These are phyloP conservation scores for Alosa alosa DNA, from an alignment of 2,113 vertebrate genomes.

Conservation along the genomic window DNA sequence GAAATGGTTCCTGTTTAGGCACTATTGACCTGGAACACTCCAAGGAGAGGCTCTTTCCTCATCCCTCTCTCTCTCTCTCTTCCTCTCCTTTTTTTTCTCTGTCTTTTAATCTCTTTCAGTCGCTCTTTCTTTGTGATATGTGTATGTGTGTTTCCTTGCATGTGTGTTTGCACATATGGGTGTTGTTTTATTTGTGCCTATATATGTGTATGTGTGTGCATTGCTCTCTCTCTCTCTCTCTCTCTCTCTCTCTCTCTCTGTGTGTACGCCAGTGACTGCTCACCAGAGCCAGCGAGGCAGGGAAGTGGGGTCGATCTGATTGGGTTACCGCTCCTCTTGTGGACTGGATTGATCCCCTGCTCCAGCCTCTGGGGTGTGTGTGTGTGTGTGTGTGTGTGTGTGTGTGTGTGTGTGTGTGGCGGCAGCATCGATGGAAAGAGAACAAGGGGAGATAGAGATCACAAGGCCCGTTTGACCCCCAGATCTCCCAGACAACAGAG, in stretches of 20 bases:
- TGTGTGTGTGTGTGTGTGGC: slow-evolving; percentile 15
- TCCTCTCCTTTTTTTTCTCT: not conserved
- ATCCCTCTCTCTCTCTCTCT: slow-evolving; percentile 4
- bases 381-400: not conserved
- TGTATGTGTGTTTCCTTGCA: not conserved
- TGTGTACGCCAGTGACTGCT: not conserved
- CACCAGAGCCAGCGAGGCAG: slow-evolving; percentile 23
- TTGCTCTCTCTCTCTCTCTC: not conserved
- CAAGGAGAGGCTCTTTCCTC: slow-evolving; percentile 31
- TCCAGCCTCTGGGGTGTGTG: slow-evolving; percentile 41
- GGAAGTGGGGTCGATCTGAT: slow-evolving; percentile 50
- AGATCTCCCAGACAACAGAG: not conserved
- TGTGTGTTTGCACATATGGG: not conserved
- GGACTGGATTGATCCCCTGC: slow-evolving; percentile 49
- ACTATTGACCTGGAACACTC: slow-evolving; percentile 38
- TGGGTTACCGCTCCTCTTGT: slow-evolving; percentile 56
- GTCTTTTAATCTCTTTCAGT: not conserved
- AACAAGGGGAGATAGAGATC: slow-evolving; percentile 45
- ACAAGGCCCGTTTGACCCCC: slow-evolving; percentile 27
- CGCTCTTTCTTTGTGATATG: not conserved
- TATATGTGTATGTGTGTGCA: not conserved
- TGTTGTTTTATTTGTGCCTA: not conserved
- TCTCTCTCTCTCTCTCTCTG: no score
- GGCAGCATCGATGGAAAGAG: slow-evolving; percentile 38
- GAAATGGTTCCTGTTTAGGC: slow-evolving; percentile 30